phyloP scores from a whole-genome alignment of 2,113 vertebrate species.

The Neolamprologus hecqui region DNA sequence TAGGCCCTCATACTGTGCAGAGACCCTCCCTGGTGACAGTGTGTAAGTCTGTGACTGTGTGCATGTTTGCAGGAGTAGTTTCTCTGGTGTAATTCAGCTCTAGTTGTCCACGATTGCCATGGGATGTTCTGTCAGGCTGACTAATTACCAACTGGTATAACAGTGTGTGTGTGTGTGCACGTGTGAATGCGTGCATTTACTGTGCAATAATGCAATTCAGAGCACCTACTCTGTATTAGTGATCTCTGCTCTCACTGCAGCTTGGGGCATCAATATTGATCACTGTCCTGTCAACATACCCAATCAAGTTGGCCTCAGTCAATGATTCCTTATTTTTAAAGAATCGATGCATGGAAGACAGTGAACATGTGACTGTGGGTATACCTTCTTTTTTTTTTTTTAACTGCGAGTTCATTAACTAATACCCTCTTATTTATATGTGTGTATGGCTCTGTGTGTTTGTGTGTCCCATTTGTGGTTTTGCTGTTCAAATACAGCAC shows the following conservation, averaged over 20 bases:
- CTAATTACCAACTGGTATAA: conserved; percentile 52
- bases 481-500: not conserved
- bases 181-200: not conserved
- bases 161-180: not conserved
- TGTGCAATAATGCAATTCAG: conserved; percentile 15
- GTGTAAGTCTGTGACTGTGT: conserved; percentile 31
- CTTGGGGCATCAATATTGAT: conserved; percentile 38
- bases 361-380: not conserved
- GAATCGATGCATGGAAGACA: conserved; percentile 5
- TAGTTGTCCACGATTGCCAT: conserved; percentile 55
- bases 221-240: not conserved
- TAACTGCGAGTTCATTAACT: not conserved
- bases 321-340: conserved; percentile 50
- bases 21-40: conserved; percentile 43
- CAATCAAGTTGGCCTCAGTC: conserved; percentile 25
- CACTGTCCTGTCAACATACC: conserved; percentile 24
- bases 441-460: not conserved
- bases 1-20: conserved; percentile 41
- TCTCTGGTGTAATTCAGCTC: conserved; percentile 51
- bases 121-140: conserved; percentile 59
- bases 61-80: conserved; percentile 39
- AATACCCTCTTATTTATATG: not conserved
- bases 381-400: not conserved
- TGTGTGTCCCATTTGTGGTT: conserved; percentile 2
- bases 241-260: not conserved